phyloP scores from a whole-genome alignment of 2,797 vertebrate genomes.

The Leuciscus waleckii region DNA sequence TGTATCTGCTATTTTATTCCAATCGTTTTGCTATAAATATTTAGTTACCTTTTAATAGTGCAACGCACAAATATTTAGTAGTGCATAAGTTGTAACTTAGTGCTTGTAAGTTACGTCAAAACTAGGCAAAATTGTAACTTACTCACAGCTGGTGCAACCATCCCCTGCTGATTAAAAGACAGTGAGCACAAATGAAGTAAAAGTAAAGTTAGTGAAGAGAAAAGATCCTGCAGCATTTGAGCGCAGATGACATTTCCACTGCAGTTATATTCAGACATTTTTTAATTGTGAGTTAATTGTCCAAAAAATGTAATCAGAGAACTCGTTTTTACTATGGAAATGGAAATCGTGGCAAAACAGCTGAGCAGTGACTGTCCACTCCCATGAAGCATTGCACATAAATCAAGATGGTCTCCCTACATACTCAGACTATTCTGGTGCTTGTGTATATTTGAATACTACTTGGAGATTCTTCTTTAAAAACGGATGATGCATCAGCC shows the following conservation, averaged over 20 bases:
- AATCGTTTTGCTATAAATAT: background rate
- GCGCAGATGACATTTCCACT: background rate
- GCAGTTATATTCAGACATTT: slow-evolving; percentile 12
- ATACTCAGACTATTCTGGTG: background rate
- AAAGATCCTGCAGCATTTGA: slow-evolving; percentile 1
- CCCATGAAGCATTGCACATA: background rate
- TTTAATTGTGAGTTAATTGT: slow-evolving; percentile 27
- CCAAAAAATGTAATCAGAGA: background rate
- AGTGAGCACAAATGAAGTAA: background rate
- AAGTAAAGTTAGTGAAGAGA: background rate
- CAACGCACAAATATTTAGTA: background rate
- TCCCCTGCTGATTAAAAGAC: background rate
- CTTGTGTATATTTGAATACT: background rate
- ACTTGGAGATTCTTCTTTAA: background rate
- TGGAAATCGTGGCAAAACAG: slow-evolving; percentile 4
- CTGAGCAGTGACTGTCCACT: slow-evolving; percentile 21
- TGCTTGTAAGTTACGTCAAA: background rate
- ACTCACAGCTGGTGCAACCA: background rate
- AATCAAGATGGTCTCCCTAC: background rate
- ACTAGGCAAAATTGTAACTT: background rate
- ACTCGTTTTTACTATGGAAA: background rate
- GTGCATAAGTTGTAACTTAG: background rate
- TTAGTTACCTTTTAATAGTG: background rate
- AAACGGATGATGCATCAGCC: background rate
- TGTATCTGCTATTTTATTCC: background rate